Conservation (phyloP, 2,113 vertebrate genomes). For the Atractosteus spatula region DNA sequence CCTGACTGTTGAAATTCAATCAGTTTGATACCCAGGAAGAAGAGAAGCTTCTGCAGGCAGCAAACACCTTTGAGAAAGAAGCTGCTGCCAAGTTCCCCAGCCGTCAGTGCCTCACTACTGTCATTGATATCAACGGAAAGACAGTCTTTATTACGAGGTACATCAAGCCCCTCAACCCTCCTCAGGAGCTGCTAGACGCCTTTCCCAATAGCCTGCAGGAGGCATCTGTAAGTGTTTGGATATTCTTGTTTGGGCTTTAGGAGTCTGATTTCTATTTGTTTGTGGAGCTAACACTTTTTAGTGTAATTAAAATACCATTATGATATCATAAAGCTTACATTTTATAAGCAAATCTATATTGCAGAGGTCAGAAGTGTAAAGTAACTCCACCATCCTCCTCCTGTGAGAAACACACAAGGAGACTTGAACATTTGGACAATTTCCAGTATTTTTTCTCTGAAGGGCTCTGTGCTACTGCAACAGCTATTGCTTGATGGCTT, state of each 20-base stretch:
- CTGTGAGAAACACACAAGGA: too few species aligned
- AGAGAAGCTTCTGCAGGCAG: conserved; percentile 81
- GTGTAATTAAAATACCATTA: too few species aligned
- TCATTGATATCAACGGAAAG: conserved; percentile 85
- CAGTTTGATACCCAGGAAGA: conserved; percentile 93
- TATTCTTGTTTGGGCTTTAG: neutral
- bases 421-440: too few species aligned
- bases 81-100: conserved; percentile 68
- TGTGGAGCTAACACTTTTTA: too few species aligned
- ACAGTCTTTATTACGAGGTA: conserved; percentile 86
- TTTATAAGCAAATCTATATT: too few species aligned
- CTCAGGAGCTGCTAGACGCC: conserved; percentile 77
- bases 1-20: conserved; percentile 12
- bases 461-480: too few species aligned
- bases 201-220: conserved; percentile 64
- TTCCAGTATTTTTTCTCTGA: too few species aligned
- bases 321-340: too few species aligned
- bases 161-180: conserved; percentile 81
- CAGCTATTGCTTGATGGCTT: too few species aligned
- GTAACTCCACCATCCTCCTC: too few species aligned
- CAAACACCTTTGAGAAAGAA: conserved; percentile 79
- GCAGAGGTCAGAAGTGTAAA: too few species aligned
- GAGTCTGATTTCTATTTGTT: too few species aligned
- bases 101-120: conserved; percentile 81
- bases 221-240: conserved; percentile 65